Conservation (phyloP, 2,797 vertebrate species). For the Discoglossus pictus region DNA sequence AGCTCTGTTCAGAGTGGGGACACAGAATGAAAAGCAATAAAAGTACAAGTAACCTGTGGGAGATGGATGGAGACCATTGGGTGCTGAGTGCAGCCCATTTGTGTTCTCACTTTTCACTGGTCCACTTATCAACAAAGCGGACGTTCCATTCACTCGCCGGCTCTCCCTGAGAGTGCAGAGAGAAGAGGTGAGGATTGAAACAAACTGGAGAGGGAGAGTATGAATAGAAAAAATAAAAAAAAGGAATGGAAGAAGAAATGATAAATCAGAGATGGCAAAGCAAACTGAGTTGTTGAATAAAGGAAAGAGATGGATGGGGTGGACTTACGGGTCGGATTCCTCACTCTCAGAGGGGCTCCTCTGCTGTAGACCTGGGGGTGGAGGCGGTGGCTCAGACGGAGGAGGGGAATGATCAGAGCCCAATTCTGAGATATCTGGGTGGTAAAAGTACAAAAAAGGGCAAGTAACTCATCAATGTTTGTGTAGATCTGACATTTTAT, state of each 20-base stretch:
- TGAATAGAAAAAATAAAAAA: neutral
- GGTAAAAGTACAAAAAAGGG: slow-evolving; percentile 23
- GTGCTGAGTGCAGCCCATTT: too few species aligned
- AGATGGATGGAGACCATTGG: too few species aligned
- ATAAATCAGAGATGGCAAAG: too few species aligned
- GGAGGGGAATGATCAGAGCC: slow-evolving; percentile 67
- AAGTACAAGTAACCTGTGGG: too few species aligned
- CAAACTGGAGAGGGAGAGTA: slow-evolving; percentile 64
- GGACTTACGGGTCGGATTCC: slow-evolving; percentile 65
- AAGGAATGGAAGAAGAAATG: neutral
- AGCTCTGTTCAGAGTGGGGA: too few species aligned
- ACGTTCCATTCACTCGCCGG: slow-evolving; percentile 52
- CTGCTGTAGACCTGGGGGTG: slow-evolving; percentile 6
- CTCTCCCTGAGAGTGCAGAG: slow-evolving; percentile 70
- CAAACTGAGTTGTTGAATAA: neutral
- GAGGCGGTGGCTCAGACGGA: slow-evolving; percentile 55
- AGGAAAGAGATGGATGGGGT: slow-evolving; percentile 49
- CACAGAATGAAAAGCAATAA: too few species aligned
- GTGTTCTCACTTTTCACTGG: slow-evolving; percentile 17
- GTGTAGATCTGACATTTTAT: too few species aligned
- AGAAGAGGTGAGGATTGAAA: slow-evolving; percentile 65
- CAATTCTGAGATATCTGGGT: slow-evolving; percentile 93
- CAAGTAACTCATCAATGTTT: too few species aligned
- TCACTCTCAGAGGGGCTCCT: slow-evolving; percentile 68
- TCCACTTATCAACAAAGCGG: neutral